Evolutionary conservation across 2,888 invertebrate species (phyloP).

Genomic region (Coelinius sp.): DNA sequence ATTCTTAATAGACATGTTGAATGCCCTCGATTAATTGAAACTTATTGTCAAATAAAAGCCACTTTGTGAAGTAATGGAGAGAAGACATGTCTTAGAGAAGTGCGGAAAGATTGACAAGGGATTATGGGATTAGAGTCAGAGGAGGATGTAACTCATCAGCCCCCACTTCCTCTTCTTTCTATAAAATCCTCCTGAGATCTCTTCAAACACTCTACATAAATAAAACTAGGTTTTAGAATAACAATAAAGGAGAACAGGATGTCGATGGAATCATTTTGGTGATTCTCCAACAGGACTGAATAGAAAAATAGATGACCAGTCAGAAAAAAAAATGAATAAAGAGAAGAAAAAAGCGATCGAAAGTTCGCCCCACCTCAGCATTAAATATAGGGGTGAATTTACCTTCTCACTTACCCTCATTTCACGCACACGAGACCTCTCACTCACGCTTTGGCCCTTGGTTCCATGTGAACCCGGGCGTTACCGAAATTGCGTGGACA

Average conservation of each 20-base stretch:
- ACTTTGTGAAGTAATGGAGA: background rate
- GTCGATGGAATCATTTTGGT: background rate
- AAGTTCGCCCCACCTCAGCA: constrained; percentile 43
- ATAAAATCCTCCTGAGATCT: background rate
- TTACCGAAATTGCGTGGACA: background rate
- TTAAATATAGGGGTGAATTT: background rate
- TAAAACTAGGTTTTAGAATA: constrained; percentile 9
- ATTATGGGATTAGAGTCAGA: background rate
- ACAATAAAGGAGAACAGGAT: constrained; percentile 5
- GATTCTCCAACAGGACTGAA: too few species aligned
- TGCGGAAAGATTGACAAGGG: background rate
- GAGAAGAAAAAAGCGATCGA: constrained; percentile 42
- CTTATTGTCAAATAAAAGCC: background rate
- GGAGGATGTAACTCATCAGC: background rate
- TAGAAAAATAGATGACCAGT: background rate
- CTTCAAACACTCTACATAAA: background rate
- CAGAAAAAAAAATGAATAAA: background rate
- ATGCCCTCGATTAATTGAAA: background rate
- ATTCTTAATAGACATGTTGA: background rate
- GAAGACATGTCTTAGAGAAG: background rate
- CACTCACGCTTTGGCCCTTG: constrained; percentile 1
- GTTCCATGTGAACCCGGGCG: background rate
- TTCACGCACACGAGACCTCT: background rate
- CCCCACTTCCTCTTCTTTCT: background rate
- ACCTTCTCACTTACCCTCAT: constrained; percentile 19